phyloP scores from a whole-genome alignment of 37 sponge, comb jelly and placozoan species.

The Petrosia ficiformis region DNA sequence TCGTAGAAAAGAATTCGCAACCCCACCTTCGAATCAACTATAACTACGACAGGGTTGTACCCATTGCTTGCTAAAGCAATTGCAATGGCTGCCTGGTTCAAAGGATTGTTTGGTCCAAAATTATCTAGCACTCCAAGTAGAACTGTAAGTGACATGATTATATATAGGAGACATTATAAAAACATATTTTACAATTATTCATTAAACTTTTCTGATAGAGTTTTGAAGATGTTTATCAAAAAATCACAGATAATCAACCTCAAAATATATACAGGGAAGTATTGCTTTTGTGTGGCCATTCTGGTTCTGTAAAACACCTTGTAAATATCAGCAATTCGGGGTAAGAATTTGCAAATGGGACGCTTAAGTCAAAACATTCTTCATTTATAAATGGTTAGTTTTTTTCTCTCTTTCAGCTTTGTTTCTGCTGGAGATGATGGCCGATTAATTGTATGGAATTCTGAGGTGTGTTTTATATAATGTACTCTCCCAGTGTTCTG shows the following conservation, averaged over 20 bases:
- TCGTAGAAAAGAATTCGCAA: too few relatives aligned
- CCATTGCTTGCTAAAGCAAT: too few relatives aligned
- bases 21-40: too few relatives aligned
- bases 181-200: too few relatives aligned
- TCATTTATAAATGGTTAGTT: constrained; percentile 17
- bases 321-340: constrained; percentile 19
- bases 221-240: constrained; percentile 19
- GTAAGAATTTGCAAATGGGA: constrained; percentile 9
- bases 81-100: too few relatives aligned
- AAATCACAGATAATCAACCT: constrained; percentile 34
- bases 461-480: constrained; percentile 17
- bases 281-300: constrained; percentile 37
- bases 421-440: constrained; percentile 47
- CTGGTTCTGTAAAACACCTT: constrained; percentile 38
- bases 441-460: constrained; percentile 46
- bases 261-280: constrained; percentile 52
- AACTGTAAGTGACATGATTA: too few relatives aligned
- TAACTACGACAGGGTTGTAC: too few relatives aligned
- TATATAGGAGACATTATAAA: too few relatives aligned
- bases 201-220: too few relatives aligned
- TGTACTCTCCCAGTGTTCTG: constrained; percentile 3
- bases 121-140: too few relatives aligned
- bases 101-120: too few relatives aligned
- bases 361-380: too few relatives aligned
- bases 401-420: constrained; percentile 31